Conservation (phyloP, 2,113 vertebrate genomes). For the Phrynocephalus versicolor region DNA sequence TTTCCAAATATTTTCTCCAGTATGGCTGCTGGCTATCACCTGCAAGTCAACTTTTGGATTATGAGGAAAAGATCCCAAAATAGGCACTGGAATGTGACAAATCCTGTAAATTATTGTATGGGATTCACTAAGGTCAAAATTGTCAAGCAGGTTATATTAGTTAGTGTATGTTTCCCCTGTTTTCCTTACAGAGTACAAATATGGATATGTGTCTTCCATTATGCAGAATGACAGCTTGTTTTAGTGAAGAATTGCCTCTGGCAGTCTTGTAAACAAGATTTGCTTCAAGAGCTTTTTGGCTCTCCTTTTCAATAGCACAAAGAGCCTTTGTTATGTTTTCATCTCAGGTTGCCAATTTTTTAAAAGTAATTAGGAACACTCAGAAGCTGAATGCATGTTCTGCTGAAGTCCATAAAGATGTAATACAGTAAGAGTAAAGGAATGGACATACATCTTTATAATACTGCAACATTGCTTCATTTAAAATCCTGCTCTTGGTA, state of each 20-base stretch:
- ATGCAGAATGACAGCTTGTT: constrained; percentile 22
- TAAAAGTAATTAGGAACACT: background rate
- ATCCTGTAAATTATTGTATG: background rate
- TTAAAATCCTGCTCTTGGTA: background rate
- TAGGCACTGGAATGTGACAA: background rate
- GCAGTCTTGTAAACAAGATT: constrained; percentile 63
- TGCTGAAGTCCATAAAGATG: background rate
- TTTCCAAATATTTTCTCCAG: background rate
- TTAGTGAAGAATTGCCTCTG: constrained; percentile 59
- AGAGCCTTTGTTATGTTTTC: constrained; percentile 46
- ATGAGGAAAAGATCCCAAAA: background rate
- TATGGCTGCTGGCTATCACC: background rate
- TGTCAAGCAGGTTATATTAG: constrained; percentile 28
- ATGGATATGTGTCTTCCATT: constrained; percentile 37
- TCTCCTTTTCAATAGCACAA: constrained; percentile 46
- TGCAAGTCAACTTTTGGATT: background rate
- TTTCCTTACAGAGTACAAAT: constrained; percentile 30
- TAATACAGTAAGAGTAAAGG: background rate
- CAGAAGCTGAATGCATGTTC: background rate
- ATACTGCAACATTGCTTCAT: background rate
- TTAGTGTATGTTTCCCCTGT: constrained; percentile 21
- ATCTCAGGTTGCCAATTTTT: background rate
- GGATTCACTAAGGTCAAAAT: constrained; percentile 6
- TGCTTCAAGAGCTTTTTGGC: constrained; percentile 64
- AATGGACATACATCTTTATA: background rate